These are phyloP conservation scores for Hyperoplus lanceolatus DNA, from an alignment of 2,797 vertebrate species.

Conservation along the genomic window DNA sequence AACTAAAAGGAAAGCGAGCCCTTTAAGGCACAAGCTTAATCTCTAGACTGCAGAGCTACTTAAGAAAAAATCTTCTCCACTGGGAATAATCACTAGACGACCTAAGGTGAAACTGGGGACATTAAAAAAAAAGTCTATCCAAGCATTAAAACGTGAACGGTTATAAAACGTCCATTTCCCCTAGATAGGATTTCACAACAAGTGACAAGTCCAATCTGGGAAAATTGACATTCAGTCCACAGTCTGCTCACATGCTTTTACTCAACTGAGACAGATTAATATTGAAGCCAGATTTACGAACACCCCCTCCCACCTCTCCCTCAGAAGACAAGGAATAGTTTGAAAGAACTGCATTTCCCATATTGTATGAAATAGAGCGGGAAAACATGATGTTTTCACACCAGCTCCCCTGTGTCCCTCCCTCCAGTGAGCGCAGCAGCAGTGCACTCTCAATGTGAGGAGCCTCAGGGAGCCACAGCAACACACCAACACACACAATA, in stretches of 20 bases:
- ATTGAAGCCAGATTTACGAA: slow-evolving; percentile 40
- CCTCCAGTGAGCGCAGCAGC: slow-evolving; percentile 21
- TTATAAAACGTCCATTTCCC: slow-evolving; percentile 23
- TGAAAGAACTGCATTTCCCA: slow-evolving; percentile 48
- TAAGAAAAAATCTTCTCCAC: slow-evolving; percentile 43
- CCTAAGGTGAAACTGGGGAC: slow-evolving; percentile 55
- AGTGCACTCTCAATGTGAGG: slow-evolving; percentile 36
- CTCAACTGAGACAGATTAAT: slow-evolving; percentile 34
- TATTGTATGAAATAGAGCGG: not conserved
- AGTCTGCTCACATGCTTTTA: slow-evolving; percentile 18
- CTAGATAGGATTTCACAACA: slow-evolving; percentile 48
- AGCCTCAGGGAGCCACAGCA: slow-evolving; percentile 26
- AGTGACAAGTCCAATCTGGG: slow-evolving; percentile 46
- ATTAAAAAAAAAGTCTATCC: slow-evolving; percentile 35
- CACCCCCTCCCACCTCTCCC: not conserved
- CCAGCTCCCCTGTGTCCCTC: slow-evolving; percentile 12
- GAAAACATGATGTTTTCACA: slow-evolving; percentile 45
- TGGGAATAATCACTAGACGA: slow-evolving; percentile 47
- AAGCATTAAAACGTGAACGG: slow-evolving; percentile 40
- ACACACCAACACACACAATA: slow-evolving; percentile 41
- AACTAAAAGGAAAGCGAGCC: slow-evolving; percentile 46
- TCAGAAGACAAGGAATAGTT: not conserved
- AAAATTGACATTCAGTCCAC: slow-evolving; percentile 48
- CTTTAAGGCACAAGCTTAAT: slow-evolving; percentile 57
- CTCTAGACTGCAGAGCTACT: slow-evolving; percentile 57